Percentiles rank a stretch among this genome's conserved stretches.
These are phyloP conservation scores for Castor canadensis DNA, from an alignment of 2,113 vertebrate genomes.

Conservation along the genomic window DNA sequence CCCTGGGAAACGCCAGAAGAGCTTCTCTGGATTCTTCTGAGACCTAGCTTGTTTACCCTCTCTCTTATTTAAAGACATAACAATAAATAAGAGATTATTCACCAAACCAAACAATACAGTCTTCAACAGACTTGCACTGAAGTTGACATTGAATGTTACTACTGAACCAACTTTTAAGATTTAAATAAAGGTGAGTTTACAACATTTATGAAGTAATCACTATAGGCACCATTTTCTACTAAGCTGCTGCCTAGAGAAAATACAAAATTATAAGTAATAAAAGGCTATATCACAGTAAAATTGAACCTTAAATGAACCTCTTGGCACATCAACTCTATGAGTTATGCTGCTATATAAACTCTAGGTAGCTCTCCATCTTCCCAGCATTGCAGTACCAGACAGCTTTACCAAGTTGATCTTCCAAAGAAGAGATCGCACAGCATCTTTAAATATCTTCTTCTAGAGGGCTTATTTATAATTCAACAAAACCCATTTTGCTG, in stretches of 20 bases:
- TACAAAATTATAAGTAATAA: not conserved
- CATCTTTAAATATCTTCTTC: not conserved
- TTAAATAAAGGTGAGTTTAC: not conserved
- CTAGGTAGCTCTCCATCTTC: not conserved
- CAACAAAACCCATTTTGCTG: not conserved
- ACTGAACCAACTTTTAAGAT: not conserved
- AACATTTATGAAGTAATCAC: not conserved
- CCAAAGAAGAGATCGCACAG: not conserved
- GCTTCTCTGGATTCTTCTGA: not conserved
- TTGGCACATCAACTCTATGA: not conserved
- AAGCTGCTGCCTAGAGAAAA: not conserved
- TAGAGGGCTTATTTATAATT: not conserved
- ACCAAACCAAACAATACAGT: not conserved
- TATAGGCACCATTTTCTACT: not conserved
- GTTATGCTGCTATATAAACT: not conserved
- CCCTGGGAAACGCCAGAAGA: not conserved
- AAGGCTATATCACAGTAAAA: not conserved
- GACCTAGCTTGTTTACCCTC: not conserved
- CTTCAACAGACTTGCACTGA: not conserved
- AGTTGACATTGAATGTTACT: not conserved
- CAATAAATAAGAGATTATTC: not conserved
- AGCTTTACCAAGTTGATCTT: not conserved
- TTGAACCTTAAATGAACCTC: not conserved
- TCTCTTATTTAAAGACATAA: constrained; percentile 4
- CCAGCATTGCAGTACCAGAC: not conserved